phyloP scores from a whole-genome alignment of 2,113 vertebrate species.

The Gallinago media region DNA sequence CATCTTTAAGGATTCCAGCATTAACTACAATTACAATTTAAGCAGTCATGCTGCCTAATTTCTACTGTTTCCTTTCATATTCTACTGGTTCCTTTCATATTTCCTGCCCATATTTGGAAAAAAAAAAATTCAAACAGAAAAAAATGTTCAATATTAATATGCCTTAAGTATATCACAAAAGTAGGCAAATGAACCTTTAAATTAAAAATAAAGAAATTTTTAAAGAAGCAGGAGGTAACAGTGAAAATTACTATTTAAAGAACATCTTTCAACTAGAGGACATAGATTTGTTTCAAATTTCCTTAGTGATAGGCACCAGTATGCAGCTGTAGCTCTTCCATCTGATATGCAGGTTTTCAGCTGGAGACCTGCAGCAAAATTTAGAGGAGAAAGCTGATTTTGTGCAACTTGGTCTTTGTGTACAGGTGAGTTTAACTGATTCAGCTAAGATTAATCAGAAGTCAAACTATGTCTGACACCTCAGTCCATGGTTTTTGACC shows the following conservation, averaged over 20 bases:
- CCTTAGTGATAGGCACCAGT: not conserved
- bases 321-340: rapidly evolving
- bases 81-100: not conserved
- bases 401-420: not conserved
- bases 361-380: not conserved
- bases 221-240: not conserved
- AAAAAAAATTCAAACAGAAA: not conserved
- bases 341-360: not conserved
- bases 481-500: not conserved
- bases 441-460: not conserved
- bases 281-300: not conserved
- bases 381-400: not conserved
- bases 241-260: not conserved
- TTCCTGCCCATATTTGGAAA: not conserved
- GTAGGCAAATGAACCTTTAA: not conserved
- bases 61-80: not conserved
- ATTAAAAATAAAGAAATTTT: not conserved
- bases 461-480: not conserved
- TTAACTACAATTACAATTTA: not conserved
- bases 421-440: not conserved
- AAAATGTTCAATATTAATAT: not conserved
- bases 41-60: not conserved
- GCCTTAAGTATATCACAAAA: not conserved
- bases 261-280: not conserved
- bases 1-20: not conserved